phyloP scores from a whole-genome alignment of 2,888 invertebrate species.

The Heliconius ethilla region DNA sequence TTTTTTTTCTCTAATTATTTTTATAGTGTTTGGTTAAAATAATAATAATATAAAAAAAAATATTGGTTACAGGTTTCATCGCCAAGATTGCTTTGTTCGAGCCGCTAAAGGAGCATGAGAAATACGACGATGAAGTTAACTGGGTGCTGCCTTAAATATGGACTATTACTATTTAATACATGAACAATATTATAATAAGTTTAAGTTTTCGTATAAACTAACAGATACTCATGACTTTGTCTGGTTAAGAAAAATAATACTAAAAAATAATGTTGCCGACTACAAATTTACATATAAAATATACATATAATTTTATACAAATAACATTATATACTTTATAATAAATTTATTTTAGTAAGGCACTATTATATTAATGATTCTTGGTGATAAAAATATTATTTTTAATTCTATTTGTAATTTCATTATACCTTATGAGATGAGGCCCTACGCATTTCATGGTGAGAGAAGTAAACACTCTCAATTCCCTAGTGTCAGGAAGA shows the following conservation, averaged over 20 bases:
- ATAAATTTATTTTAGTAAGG: background rate
- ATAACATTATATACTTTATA: background rate
- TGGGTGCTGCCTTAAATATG: slow-evolving; percentile 83
- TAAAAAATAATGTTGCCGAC: background rate
- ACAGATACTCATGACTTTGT: background rate
- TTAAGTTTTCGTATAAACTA: background rate
- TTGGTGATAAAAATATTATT: background rate
- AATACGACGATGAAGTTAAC: slow-evolving; percentile 84
- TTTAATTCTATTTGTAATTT: background rate
- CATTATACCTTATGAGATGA: background rate
- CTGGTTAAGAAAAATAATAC: background rate
- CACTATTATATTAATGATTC: background rate
- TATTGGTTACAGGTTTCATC: slow-evolving; percentile 71
- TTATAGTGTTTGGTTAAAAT: background rate
- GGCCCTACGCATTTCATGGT: background rate
- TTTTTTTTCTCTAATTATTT: background rate
- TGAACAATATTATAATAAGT: background rate
- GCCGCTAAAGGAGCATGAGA: slow-evolving; percentile 78
- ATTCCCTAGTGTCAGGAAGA: no score
- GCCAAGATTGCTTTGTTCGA: slow-evolving; percentile 71
- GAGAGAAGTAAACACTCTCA: no score
- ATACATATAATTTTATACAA: no score
- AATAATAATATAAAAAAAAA: no score
- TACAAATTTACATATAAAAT: background rate
- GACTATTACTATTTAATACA: background rate